Evolutionary conservation across 2,888 invertebrate species (phyloP).

Genomic region (Zele albiditarsus): DNA sequence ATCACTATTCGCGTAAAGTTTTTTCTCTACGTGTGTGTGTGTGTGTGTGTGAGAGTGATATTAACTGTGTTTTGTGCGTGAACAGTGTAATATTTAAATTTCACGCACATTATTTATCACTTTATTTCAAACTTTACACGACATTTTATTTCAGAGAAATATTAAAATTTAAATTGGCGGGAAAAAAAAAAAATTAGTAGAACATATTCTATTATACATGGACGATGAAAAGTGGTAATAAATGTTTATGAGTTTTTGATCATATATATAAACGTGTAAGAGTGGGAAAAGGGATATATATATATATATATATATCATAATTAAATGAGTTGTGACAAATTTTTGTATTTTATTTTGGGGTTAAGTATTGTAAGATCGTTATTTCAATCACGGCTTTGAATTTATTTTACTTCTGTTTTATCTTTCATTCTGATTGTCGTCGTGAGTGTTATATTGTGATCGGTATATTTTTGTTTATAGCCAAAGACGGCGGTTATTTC

Average conservation of each 20-base stretch:
- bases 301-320: too few relatives aligned
- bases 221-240: too few relatives aligned
- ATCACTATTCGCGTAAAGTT: conserved; percentile 46
- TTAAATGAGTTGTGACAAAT: too few relatives aligned
- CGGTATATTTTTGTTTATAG: too few relatives aligned
- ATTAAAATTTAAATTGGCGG: background rate
- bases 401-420: too few relatives aligned
- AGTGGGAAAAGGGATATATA: background rate
- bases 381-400: too few relatives aligned
- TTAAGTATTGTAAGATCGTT: too few relatives aligned
- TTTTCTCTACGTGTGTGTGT: background rate
- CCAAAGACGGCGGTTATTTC: too few relatives aligned
- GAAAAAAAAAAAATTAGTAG: background rate
- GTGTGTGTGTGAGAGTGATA: conserved; percentile 4
- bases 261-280: background rate
- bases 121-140: background rate
- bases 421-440: too few relatives aligned
- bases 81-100: background rate
- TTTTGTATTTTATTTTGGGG: too few relatives aligned
- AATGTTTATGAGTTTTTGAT: background rate
- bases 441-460: too few relatives aligned
- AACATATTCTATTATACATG: too few relatives aligned
- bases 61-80: background rate
- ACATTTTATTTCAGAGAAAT: background rate
- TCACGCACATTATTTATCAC: background rate